Conservation (phyloP, 2,797 vertebrate genomes). For the Scyliorhinus canicula region DNA sequence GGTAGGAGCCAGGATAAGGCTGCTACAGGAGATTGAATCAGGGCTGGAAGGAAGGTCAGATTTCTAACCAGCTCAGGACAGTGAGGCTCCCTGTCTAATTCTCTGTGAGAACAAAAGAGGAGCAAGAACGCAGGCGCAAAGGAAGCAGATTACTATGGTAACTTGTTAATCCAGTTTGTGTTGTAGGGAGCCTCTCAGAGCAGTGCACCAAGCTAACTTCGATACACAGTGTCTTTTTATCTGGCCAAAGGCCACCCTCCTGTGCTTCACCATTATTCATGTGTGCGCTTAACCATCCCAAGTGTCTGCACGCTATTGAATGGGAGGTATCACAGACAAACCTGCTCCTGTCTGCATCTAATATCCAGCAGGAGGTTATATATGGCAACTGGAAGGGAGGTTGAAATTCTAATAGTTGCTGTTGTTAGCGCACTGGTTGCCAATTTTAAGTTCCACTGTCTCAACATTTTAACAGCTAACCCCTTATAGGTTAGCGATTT, state of each 20-base stretch:
- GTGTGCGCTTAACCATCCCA: not conserved
- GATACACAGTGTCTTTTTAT: not conserved
- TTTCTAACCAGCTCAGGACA: conserved; percentile 3
- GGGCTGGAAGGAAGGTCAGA: not conserved
- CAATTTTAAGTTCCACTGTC: too few relatives aligned
- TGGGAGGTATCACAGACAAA: not conserved
- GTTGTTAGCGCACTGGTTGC: not conserved
- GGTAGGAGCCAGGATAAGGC: too few relatives aligned
- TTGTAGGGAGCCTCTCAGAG: not conserved
- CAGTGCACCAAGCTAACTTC: not conserved
- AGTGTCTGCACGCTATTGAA: not conserved
- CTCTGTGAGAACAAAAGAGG: not conserved
- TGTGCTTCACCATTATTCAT: not conserved
- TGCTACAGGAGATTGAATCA: not conserved
- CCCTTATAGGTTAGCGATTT: not conserved
- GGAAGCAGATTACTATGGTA: not conserved
- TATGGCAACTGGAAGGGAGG: not conserved
- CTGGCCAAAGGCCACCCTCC: not conserved
- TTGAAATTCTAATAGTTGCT: not conserved
- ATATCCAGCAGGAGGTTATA: not conserved
- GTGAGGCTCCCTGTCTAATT: conserved; percentile 7
- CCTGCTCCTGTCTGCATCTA: not conserved
- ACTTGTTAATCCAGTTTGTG: conserved; percentile 2
- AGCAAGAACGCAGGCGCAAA: not conserved
- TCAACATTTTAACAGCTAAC: too few relatives aligned